These are phyloP conservation scores for Bubo scandiacus DNA, from an alignment of 2,113 vertebrate species.

Conservation along the genomic window DNA sequence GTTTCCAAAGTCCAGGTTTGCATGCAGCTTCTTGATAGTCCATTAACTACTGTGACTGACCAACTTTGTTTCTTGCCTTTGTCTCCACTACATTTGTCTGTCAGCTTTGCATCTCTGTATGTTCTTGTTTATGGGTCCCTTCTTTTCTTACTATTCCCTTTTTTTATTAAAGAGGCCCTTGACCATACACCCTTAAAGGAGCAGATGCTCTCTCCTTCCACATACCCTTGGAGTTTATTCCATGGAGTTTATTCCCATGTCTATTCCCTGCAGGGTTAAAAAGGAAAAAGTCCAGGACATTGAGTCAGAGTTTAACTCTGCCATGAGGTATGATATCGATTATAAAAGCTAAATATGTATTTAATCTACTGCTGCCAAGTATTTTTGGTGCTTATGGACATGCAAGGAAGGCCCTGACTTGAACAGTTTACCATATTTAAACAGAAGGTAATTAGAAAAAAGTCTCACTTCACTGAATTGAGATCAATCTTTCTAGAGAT, in stretches of 20 bases:
- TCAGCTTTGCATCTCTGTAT: neutral
- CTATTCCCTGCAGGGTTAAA: neutral
- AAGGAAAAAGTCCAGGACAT: neutral
- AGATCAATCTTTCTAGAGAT: neutral
- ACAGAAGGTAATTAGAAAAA: neutral
- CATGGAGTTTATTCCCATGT: neutral
- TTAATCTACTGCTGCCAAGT: neutral
- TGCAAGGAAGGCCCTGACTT: neutral
- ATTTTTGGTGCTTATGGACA: neutral
- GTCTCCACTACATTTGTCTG: neutral
- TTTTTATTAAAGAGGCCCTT: neutral
- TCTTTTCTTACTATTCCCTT: neutral
- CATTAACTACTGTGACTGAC: neutral
- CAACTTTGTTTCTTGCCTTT: neutral
- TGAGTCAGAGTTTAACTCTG: neutral
- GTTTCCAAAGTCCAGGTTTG: neutral
- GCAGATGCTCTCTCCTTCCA: neutral
- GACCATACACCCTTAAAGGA: neutral
- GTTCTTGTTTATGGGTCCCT: neutral
- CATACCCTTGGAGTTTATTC: neutral
- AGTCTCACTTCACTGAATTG: neutral
- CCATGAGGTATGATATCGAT: neutral
- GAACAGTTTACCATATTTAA: neutral
- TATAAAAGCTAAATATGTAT: neutral
- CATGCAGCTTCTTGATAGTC: neutral